A percentile compares a stretch with the other conserved stretches of the same genome.
phyloP scores from a whole-genome alignment of 2,888 invertebrate species.

The Temnothorax unifasciatus region DNA sequence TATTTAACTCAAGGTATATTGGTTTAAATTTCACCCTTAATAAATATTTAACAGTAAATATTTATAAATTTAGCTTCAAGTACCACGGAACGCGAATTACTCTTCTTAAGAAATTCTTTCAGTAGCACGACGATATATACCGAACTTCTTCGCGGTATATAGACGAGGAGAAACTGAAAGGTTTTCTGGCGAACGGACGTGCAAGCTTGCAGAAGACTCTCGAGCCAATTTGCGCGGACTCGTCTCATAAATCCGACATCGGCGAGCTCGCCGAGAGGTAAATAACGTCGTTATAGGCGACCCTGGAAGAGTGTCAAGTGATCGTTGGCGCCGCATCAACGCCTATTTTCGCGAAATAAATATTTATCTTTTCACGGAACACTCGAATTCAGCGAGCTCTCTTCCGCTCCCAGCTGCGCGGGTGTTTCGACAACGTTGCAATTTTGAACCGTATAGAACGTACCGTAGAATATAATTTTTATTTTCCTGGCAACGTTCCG shows the following conservation, averaged over 20 bases:
- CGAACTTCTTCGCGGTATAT: background rate
- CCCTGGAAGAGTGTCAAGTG: slow-evolving; percentile 80
- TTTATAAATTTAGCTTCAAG: background rate
- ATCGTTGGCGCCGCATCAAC: slow-evolving; percentile 75
- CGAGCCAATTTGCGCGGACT: slow-evolving; percentile 63
- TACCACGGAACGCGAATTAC: background rate
- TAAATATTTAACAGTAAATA: background rate
- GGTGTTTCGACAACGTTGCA: background rate
- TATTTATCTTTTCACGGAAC: slow-evolving; percentile 46
- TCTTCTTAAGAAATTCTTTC: slow-evolving; percentile 5
- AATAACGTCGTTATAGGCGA: slow-evolving; percentile 74
- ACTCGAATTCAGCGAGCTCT: background rate
- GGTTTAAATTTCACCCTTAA: too few relatives aligned
- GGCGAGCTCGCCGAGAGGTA: slow-evolving; percentile 47
- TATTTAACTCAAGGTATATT: too few relatives aligned
- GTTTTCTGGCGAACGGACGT: slow-evolving; percentile 49
- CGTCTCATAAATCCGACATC: slow-evolving; percentile 61
- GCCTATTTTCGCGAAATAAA: slow-evolving; percentile 43
- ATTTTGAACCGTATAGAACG: background rate
- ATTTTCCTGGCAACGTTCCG: background rate
- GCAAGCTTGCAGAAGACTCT: slow-evolving; percentile 64
- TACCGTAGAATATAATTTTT: background rate
- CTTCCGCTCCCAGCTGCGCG: background rate
- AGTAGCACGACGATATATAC: too few relatives aligned
- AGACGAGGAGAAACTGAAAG: slow-evolving; percentile 32